Conservation (phyloP, 2,797 vertebrate species). For the Chelonia mydas region DNA sequence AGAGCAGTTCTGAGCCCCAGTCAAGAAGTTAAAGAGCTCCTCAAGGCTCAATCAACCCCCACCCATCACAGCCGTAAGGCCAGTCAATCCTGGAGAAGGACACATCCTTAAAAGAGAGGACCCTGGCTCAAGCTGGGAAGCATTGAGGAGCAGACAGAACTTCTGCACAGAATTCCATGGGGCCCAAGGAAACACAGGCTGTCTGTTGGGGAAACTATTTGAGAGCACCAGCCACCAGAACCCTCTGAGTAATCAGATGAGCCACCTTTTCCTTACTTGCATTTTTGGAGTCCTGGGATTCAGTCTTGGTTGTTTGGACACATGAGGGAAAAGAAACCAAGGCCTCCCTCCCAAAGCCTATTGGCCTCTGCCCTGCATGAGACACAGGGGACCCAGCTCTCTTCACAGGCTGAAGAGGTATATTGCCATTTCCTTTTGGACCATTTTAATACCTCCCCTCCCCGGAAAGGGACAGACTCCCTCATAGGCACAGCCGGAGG, state of each 20-base stretch:
- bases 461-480: not conserved
- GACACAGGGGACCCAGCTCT: not conserved
- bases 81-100: not conserved
- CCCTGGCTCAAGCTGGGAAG: not conserved
- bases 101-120: not conserved
- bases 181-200: not conserved
- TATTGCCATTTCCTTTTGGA: not conserved
- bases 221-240: not conserved
- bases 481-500: not conserved
- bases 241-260: not conserved
- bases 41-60: not conserved
- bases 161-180: not conserved
- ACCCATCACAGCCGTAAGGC: not conserved
- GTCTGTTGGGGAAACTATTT: not conserved
- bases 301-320: not conserved
- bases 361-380: not conserved
- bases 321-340: not conserved
- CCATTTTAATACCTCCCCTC: not conserved
- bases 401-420: not conserved
- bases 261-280: not conserved
- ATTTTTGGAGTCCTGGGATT: not conserved
- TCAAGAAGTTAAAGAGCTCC: not conserved
- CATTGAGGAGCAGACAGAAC: not conserved
- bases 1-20: not conserved
- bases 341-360: not conserved